Evolutionary conservation across 2,888 invertebrate species (phyloP), one percentile per base, ranked within the genome.

Genomic region (Malthinus flaveolus): DNA sequence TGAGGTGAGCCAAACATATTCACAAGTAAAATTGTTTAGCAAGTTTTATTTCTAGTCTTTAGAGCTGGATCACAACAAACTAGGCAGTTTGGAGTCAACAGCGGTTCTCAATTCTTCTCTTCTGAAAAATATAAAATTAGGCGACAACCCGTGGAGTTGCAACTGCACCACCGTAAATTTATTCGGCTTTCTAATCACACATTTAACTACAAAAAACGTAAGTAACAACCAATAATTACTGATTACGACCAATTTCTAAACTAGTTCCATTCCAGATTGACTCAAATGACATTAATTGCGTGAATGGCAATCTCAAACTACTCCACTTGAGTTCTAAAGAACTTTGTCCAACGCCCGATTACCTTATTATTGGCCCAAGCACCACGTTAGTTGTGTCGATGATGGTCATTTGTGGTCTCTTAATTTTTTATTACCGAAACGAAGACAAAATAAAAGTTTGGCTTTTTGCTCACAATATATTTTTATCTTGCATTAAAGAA

Each of bases 371-470:
- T 3, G 8, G n/a, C 4, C 3, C n/a, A 4, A 11, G 32, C 10
- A 15, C 32, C 10, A 47, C 12, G 9, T 34, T 47, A 7, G 5
- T 47, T 15, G 1, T 11, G 13, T 3, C 7, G n/a, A 33, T 31
- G 3, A 66, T 85, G 3, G 35, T 80, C 0, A 55, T 79, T 0
- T 78, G 79, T 1, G 33, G 71, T 0, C 34, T 77, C 0, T 70
- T 76, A 0, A 79, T 79, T 0, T 59, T 83, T 0, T 85, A 82
- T 69, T 83, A 81, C 64, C 77, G 79, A 6, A 83, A 81, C 66
- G 82, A 86, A 64, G 76, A 78, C 33, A 84, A 87, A 69, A 82
- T 90, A 45, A 88, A 88, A 71, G 83, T 88, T 1, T 89, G 87
- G 86, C 71, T 89, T 8, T 87, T 76, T 71, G 82, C 86, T 0